These are phyloP conservation scores for Polia nebulosa DNA, from an alignment of 2,888 invertebrate species.

Conservation along the genomic window DNA sequence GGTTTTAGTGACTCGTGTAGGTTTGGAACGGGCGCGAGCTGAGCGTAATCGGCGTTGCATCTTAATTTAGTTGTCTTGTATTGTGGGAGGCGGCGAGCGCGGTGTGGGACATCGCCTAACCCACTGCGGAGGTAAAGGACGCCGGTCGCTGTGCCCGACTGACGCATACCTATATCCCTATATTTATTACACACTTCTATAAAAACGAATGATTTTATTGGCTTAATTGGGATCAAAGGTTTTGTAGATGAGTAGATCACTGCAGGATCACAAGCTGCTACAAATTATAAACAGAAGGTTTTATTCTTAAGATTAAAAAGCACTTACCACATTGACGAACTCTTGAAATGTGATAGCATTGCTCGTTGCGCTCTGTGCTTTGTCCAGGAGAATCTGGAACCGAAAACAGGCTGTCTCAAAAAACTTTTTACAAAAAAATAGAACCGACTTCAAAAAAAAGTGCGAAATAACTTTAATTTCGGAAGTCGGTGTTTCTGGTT, in stretches of 20 bases:
- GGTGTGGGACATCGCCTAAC: conserved; percentile 80
- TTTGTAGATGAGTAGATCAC: conserved; percentile 38
- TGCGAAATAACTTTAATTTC: no score
- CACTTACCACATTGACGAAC: conserved; percentile 98
- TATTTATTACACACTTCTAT: conserved; percentile 77
- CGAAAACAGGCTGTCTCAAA: conserved; percentile 16
- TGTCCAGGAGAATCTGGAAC: conserved; percentile 92
- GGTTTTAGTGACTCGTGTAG: conserved; percentile 74
- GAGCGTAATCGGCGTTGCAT: conserved; percentile 88
- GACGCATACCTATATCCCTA: conserved; percentile 76
- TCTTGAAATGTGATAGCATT: conserved; percentile 97
- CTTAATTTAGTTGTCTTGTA: conserved; percentile 91
- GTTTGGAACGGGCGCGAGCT: conserved; percentile 75
- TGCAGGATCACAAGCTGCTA: conserved; percentile 14
- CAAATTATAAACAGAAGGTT: conserved; percentile 1
- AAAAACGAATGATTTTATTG: conserved; percentile 73
- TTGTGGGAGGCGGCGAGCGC: conserved; percentile 79
- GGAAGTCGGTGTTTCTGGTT: no score
- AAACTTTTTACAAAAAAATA: no score
- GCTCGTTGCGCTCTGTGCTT: conserved; percentile 93
- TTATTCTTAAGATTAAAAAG: neutral
- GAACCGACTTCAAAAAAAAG: no score
- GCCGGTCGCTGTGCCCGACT: conserved; percentile 67
- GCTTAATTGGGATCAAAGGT: conserved; percentile 71
- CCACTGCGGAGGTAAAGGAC: conserved; percentile 79